phyloP scores from a whole-genome alignment of 2,888 invertebrate species.

The Cosmia trapezina region DNA sequence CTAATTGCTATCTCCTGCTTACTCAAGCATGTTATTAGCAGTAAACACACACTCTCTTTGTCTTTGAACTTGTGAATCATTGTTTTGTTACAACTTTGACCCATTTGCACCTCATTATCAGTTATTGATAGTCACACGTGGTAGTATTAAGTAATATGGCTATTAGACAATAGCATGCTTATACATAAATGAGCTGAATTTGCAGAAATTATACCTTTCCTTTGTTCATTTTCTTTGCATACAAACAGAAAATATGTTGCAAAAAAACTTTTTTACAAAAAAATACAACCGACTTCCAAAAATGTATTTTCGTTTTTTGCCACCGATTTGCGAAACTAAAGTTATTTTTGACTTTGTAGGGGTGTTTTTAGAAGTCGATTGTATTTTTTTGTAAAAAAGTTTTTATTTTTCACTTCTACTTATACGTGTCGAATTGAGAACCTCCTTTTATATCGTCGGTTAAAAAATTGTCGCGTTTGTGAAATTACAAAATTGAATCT shows the following conservation, averaged over 20 bases:
- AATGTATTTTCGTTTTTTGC: too few relatives aligned
- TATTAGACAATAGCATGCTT: background rate
- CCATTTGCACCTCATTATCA: constrained; percentile 42
- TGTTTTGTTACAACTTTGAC: constrained; percentile 51
- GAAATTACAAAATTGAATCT: background rate
- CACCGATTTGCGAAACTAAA: too few relatives aligned
- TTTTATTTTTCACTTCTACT: too few relatives aligned
- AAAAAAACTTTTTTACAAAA: too few relatives aligned
- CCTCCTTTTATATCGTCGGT: too few relatives aligned
- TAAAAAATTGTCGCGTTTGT: background rate
- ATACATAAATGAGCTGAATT: background rate
- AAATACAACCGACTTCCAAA: too few relatives aligned
- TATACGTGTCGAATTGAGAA: too few relatives aligned
- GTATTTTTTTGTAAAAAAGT: too few relatives aligned
- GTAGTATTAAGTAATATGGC: constrained; percentile 8
- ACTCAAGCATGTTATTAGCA: background rate
- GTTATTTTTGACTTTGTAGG: too few relatives aligned
- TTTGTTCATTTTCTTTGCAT: too few relatives aligned
- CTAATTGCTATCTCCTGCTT: background rate
- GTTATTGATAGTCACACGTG: constrained; percentile 35
- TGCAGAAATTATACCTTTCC: background rate
- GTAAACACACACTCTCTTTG: constrained; percentile 40
- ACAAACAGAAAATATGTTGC: too few relatives aligned
- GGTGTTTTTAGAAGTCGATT: too few relatives aligned
- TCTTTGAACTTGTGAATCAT: constrained; percentile 58